Evolutionary conservation across 2,888 invertebrate species (phyloP).

Genomic region (Synergus laeviventris): DNA sequence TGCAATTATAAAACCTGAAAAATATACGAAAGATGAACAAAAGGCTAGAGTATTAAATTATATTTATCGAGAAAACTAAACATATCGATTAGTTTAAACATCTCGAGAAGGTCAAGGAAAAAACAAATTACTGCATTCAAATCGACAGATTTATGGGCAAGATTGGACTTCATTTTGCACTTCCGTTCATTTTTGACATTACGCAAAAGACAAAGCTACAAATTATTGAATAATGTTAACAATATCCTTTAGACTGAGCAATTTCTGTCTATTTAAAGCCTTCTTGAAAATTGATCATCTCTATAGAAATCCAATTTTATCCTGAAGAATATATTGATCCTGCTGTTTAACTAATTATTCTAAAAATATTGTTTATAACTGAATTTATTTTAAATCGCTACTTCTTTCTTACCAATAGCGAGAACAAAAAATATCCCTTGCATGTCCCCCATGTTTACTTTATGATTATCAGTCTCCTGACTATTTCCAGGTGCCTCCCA

Average conservation of each 20-base stretch:
- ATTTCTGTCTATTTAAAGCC: neutral
- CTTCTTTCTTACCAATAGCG: conserved; percentile 81
- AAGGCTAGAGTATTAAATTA: no score
- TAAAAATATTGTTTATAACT: no score
- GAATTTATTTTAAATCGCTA: neutral
- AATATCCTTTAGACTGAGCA: neutral
- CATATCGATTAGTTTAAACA: neutral
- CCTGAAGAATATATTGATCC: neutral
- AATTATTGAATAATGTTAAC: neutral
- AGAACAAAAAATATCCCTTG: conserved; percentile 94
- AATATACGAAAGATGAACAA: conserved; percentile 37
- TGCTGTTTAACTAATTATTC: no score
- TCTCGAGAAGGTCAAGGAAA: conserved; percentile 6
- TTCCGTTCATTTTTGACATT: neutral
- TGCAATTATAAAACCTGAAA: conserved; percentile 77
- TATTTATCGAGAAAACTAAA: no score
- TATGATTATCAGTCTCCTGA: conserved; percentile 88
- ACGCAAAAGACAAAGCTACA: neutral
- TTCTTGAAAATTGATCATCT: neutral
- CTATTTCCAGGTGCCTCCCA: conserved; percentile 80
- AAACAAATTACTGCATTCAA: conserved; percentile 21
- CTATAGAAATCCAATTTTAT: conserved; percentile 34
- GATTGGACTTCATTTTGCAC: conserved; percentile 11
- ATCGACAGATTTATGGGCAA: conserved; percentile 7
- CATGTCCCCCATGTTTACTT: conserved; percentile 93